These are phyloP conservation scores for Drosophila fungiperda DNA, from an alignment of 2,888 invertebrate species.

Conservation along the genomic window DNA sequence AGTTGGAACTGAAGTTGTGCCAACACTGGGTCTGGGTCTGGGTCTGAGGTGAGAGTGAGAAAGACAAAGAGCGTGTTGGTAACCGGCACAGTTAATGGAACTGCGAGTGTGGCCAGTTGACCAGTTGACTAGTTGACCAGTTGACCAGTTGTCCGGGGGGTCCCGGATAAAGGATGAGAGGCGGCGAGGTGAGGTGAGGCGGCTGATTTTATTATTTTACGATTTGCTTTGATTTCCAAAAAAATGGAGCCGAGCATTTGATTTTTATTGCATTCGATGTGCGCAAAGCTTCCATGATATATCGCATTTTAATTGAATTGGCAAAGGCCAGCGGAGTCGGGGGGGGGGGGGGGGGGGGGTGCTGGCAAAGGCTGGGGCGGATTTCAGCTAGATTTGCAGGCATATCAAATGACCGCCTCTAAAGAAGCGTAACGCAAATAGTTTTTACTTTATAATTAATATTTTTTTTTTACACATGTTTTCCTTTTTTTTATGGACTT, in stretches of 20 bases:
- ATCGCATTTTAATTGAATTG: constrained; percentile 77
- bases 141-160: constrained; percentile 54
- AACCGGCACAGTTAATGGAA: constrained; percentile 19
- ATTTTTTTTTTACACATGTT: constrained; percentile 2
- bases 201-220: constrained; percentile 28
- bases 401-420: constrained; percentile 48
- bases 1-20: background rate
- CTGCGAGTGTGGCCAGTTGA: background rate
- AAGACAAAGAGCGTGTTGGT: background rate
- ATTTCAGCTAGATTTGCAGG: constrained; percentile 31
- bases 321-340: constrained; percentile 48
- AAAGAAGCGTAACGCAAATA: constrained; percentile 45
- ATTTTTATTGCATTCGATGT: constrained; percentile 81
- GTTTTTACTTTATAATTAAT: constrained; percentile 58
- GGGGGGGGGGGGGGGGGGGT: background rate
- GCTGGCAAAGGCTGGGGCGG: background rate
- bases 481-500: constrained; percentile 24
- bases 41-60: background rate
- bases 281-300: constrained; percentile 60
- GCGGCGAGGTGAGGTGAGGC: too few species aligned
- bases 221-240: constrained; percentile 69
- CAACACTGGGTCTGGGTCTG: background rate
- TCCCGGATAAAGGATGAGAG: constrained; percentile 27
- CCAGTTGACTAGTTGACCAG: background rate
- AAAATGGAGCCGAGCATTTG: constrained; percentile 62